A percentile compares a stretch with the other conserved stretches of the same genome.
These are phyloP conservation scores for Vanacampus margaritifer DNA, from an alignment of 2,113 vertebrate genomes.

Conservation along the genomic window DNA sequence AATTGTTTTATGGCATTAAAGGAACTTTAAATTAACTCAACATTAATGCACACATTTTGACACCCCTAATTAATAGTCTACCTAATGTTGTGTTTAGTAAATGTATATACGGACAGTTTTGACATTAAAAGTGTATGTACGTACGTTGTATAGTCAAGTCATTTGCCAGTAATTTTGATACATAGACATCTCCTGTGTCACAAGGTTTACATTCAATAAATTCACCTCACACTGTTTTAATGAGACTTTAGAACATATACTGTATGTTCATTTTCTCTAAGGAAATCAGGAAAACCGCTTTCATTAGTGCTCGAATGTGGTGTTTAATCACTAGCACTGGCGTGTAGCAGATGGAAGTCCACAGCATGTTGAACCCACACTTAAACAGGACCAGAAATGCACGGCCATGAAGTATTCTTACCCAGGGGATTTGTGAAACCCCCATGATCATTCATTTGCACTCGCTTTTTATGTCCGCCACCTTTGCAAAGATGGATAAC, in stretches of 20 bases:
- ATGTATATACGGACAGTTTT: background rate
- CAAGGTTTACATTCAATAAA: background rate
- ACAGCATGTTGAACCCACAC: background rate
- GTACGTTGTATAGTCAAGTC: background rate
- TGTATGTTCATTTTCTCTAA: background rate
- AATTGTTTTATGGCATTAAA: no score
- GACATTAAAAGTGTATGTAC: background rate
- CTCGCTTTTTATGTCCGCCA: constrained; percentile 21
- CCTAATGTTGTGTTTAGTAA: no score
- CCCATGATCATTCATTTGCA: constrained; percentile 31
- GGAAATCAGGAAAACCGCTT: background rate
- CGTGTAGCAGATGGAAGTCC: background rate
- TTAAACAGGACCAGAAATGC: constrained; percentile 1
- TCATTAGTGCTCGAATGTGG: background rate
- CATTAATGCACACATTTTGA: no score
- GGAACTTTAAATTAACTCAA: no score
- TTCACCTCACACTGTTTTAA: background rate
- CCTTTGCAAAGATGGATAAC: constrained; percentile 41
- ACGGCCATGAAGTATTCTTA: background rate
- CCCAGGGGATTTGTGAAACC: constrained; percentile 9
- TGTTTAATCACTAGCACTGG: background rate
- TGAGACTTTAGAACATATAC: background rate
- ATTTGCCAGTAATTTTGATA: background rate
- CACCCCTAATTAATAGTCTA: no score
- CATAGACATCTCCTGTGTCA: no score